Evolutionary conservation across 1,140 invertebrate species (phyloP).

Genomic region (Drosophila ogumai): DNA sequence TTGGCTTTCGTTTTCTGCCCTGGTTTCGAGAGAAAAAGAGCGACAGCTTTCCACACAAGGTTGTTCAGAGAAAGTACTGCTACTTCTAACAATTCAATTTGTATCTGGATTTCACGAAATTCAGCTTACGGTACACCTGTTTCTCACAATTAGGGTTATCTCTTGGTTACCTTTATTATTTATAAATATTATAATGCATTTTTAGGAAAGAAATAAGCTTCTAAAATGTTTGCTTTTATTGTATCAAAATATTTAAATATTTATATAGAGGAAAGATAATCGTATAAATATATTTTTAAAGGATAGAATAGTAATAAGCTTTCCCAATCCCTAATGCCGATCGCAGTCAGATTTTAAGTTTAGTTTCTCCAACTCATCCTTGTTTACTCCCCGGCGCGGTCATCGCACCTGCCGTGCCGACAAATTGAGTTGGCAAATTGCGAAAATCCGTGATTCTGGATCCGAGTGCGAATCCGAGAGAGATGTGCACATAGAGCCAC

Average conservation of each 20-base stretch:
- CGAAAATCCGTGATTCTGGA: constrained; percentile 14
- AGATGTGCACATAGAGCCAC: constrained; percentile 29
- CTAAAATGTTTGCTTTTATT: neutral
- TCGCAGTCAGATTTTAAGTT: neutral
- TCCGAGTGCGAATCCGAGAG: constrained; percentile 8
- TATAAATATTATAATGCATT: neutral
- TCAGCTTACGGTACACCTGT: neutral
- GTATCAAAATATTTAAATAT: neutral
- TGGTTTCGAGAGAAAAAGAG: constrained; percentile 2
- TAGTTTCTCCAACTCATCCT: neutral
- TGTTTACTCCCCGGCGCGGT: constrained; percentile 24
- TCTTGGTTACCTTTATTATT: too few species aligned
- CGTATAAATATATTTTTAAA: neutral
- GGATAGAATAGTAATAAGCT: too few species aligned
- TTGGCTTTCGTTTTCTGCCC: constrained; percentile 36
- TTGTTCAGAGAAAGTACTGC: neutral
- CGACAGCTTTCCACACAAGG: constrained; percentile 12
- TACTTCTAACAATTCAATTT: neutral
- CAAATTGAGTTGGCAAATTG: constrained; percentile 65
- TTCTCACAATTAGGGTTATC: neutral
- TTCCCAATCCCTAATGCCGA: neutral
- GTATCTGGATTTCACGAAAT: neutral
- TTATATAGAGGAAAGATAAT: neutral
- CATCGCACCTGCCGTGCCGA: constrained; percentile 57
- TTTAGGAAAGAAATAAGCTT: neutral